Conservation (phyloP, 1,140 invertebrate species). For the Chlorops oryzae region DNA sequence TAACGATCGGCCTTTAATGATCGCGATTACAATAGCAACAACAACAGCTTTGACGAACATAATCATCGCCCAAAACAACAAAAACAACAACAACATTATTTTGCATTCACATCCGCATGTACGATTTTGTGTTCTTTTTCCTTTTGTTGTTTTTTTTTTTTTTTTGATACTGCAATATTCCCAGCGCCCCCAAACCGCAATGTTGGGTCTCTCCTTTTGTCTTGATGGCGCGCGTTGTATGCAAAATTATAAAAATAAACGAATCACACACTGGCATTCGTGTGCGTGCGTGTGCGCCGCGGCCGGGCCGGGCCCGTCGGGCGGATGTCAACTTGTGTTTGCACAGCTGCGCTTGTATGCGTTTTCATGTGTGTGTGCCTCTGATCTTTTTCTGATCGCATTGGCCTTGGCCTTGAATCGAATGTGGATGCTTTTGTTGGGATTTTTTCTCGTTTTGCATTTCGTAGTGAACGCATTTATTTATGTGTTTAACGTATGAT, state of each 20-base stretch:
- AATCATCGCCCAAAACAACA: constrained; percentile 1
- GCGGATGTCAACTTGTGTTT: neutral
- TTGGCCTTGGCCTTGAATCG: constrained; percentile 8
- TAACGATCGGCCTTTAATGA: constrained; percentile 1
- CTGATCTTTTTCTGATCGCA: neutral
- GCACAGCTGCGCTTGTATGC: neutral
- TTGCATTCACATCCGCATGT: neutral
- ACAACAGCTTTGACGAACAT: neutral
- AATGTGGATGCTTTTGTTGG: neutral
- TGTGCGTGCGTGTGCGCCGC: neutral
- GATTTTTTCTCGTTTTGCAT: neutral
- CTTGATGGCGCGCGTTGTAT: too few species aligned
- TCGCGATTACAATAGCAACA: neutral
- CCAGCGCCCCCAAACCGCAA: too few species aligned
- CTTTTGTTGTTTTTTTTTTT: too few species aligned
- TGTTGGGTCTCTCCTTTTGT: too few species aligned
- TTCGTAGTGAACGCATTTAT: neutral
- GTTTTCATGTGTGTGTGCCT: neutral
- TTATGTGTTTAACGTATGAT: neutral
- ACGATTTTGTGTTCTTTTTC: too few species aligned
- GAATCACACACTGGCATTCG: neutral
- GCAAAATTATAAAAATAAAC: too few species aligned
- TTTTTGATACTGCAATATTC: too few species aligned
- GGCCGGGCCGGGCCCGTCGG: neutral
- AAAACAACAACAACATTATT: neutral